phyloP scores from a whole-genome alignment of 2,888 invertebrate genomes.

The Watsonalla cultraria region DNA sequence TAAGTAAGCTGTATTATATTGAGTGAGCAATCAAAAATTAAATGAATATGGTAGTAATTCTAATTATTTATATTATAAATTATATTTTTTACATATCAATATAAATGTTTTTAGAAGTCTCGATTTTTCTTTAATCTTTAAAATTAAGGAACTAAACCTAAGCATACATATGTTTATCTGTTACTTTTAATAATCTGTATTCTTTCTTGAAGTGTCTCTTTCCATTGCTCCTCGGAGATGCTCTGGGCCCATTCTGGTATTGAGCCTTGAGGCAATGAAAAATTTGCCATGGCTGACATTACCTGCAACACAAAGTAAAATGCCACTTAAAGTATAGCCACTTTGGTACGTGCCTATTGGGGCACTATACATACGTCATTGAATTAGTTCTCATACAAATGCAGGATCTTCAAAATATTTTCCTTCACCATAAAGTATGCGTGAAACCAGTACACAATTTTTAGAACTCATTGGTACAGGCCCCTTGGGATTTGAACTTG shows the following conservation, averaged over 20 bases:
- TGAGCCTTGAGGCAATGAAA: slow-evolving; percentile 80
- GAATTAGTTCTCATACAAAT: too few relatives aligned
- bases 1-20: too few relatives aligned
- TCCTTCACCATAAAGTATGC: too few relatives aligned
- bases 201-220: slow-evolving; percentile 79
- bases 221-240: slow-evolving; percentile 85
- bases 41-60: too few relatives aligned
- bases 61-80: too few relatives aligned
- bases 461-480: too few relatives aligned
- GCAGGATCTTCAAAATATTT: too few relatives aligned
- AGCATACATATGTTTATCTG: slow-evolving; percentile 26
- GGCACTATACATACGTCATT: too few relatives aligned
- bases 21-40: too few relatives aligned
- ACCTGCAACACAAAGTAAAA: slow-evolving; percentile 56
- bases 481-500: too few relatives aligned
- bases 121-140: too few relatives aligned
- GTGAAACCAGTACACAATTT: neutral
- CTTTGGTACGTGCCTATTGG: too few relatives aligned
- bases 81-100: neutral
- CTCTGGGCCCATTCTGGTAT: slow-evolving; percentile 86
- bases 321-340: neutral
- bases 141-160: neutral
- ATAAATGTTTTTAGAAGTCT: neutral
- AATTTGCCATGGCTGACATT: slow-evolving; percentile 83
- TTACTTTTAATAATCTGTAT: slow-evolving; percentile 66